Conservation (phyloP, 2,113 vertebrate genomes). For the Aegypius monachus region DNA sequence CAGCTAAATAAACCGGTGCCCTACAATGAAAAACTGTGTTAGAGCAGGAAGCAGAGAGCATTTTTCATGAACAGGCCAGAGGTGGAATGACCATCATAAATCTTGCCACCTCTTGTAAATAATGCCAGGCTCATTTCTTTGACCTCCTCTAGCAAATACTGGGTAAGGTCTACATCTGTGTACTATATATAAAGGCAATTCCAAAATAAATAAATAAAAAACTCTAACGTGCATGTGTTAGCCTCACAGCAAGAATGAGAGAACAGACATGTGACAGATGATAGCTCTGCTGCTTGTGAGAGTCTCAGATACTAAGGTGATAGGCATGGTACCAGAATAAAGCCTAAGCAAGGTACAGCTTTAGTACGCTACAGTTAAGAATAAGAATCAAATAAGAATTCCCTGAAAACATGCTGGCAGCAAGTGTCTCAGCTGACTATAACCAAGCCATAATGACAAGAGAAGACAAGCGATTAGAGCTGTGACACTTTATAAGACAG, state of each 20-base stretch:
- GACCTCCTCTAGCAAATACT: background rate
- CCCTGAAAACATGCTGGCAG: background rate
- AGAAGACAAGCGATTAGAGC: constrained; percentile 27
- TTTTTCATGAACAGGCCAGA: background rate
- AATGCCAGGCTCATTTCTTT: background rate
- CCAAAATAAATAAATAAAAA: background rate
- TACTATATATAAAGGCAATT: background rate
- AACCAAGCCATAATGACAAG: background rate
- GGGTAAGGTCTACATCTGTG: background rate
- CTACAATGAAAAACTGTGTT: background rate
- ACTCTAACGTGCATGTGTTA: background rate
- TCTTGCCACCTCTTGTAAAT: background rate
- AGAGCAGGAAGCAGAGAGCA: background rate
- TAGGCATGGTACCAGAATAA: background rate
- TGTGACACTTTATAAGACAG: background rate
- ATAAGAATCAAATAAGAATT: background rate
- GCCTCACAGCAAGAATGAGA: background rate
- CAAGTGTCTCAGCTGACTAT: background rate
- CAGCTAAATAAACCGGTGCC: background rate
- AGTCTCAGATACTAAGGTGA: background rate
- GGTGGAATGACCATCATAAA: background rate
- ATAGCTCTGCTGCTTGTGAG: background rate
- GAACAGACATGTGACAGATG: background rate
- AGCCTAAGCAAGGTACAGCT: background rate
- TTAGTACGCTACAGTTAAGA: background rate